These are phyloP conservation scores for Pteria penguin DNA, from an alignment of 2,888 invertebrate genomes.

Conservation along the genomic window DNA sequence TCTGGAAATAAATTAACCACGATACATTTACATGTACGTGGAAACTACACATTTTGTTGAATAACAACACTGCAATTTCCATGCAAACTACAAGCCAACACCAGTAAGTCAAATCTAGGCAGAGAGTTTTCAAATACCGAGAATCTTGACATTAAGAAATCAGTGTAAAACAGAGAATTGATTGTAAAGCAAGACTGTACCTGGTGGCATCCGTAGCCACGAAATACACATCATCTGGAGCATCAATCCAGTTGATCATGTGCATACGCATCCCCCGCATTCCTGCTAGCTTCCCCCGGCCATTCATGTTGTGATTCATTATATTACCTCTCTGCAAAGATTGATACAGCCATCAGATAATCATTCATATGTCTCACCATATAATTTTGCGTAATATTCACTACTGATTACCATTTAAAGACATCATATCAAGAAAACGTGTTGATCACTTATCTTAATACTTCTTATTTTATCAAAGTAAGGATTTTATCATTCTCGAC, in stretches of 20 bases:
- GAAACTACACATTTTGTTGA: too few species aligned
- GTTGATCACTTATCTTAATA: too few species aligned
- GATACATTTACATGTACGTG: too few species aligned
- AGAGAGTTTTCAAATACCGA: constrained; percentile 28
- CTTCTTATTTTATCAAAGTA: too few species aligned
- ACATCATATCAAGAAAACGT: too few species aligned
- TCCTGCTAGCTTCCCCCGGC: constrained; percentile 64
- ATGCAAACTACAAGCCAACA: neutral
- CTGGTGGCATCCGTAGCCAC: constrained; percentile 93
- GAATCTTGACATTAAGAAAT: too few species aligned
- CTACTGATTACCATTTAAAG: neutral
- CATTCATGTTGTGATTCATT: constrained; percentile 71
- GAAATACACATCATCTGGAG: constrained; percentile 98
- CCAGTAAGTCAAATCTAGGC: constrained; percentile 14
- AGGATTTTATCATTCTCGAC: neutral
- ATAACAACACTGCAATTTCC: too few species aligned
- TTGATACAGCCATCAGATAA: neutral
- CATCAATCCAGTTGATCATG: constrained; percentile 98
- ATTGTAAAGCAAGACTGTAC: constrained; percentile 83
- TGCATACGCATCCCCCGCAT: constrained; percentile 86
- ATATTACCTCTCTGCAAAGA: constrained; percentile 65
- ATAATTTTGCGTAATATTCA: too few species aligned
- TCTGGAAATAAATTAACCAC: too few species aligned
- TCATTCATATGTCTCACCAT: too few species aligned
- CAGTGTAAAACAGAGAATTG: neutral